Evolutionary conservation across 2,888 invertebrate species (phyloP).

Genomic region (Ypsolopha scabrella): DNA sequence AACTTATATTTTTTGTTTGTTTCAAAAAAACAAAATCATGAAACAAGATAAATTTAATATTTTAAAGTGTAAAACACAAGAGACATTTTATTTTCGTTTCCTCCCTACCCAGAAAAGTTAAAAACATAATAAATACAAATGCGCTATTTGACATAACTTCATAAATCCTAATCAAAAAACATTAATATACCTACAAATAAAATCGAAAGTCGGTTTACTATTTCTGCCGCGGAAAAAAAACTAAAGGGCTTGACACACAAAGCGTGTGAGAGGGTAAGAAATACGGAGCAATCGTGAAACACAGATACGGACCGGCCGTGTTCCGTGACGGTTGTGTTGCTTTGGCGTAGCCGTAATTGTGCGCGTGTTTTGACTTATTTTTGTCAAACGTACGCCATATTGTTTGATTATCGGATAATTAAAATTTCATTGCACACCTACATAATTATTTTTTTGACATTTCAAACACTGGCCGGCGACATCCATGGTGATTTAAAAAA

Average conservation of each 20-base stretch:
- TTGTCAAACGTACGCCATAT: conserved; percentile 57
- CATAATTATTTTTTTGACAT: not conserved
- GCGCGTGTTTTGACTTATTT: conserved; percentile 52
- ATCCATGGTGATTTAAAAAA: not conserved
- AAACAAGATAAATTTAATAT: too few relatives aligned
- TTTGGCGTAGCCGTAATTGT: conserved; percentile 23
- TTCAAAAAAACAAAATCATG: too few relatives aligned
- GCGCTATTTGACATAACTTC: too few relatives aligned
- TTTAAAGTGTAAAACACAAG: too few relatives aligned
- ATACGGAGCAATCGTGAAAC: conserved; percentile 34
- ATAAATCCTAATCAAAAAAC: too few relatives aligned
- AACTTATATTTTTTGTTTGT: too few relatives aligned
- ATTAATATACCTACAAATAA: too few relatives aligned
- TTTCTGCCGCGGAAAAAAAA: not conserved
- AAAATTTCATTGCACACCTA: not conserved
- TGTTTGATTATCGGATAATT: conserved; percentile 33
- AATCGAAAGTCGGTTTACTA: not conserved
- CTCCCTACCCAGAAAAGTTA: too few relatives aligned
- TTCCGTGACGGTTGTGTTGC: conserved; percentile 34
- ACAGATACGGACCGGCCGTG: conserved; percentile 50
- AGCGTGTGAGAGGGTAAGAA: conserved; percentile 56
- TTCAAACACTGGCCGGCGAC: not conserved
- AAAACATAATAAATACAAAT: too few relatives aligned
- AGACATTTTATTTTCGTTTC: too few relatives aligned
- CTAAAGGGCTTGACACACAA: not conserved